phyloP scores from a whole-genome alignment of 1,140 invertebrate genomes.

The Penaeus indicus region DNA sequence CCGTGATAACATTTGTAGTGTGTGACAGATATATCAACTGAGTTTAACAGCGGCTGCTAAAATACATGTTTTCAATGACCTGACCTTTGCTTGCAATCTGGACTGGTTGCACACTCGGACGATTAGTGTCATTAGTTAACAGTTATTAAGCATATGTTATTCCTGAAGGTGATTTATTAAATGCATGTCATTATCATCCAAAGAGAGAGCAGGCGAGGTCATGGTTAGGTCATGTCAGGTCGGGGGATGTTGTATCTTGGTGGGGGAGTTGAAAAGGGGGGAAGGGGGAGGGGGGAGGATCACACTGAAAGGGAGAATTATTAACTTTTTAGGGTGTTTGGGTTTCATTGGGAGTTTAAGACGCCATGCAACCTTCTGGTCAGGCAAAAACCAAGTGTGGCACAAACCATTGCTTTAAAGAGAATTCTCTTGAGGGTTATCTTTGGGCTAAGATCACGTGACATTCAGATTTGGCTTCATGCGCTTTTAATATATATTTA shows the following conservation, averaged over 20 bases:
- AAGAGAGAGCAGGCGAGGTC: slow-evolving; percentile 54
- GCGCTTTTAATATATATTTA: slow-evolving; percentile 43
- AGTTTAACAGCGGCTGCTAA: no score
- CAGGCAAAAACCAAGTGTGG: slow-evolving; percentile 59
- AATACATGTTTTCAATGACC: no score
- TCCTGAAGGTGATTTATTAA: background rate
- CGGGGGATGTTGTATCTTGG: slow-evolving; percentile 1
- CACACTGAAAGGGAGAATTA: slow-evolving; percentile 9
- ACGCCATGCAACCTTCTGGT: slow-evolving; percentile 61
- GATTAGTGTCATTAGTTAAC: no score
- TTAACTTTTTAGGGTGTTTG: slow-evolving; percentile 13
- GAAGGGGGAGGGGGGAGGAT: background rate
- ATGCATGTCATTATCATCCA: slow-evolving; percentile 23
- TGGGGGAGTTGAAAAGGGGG: background rate
- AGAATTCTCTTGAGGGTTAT: no score
- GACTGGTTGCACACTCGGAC: no score
- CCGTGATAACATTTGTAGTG: no score
- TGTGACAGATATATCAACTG: no score
- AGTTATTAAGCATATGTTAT: no score
- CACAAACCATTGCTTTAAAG: slow-evolving; percentile 61
- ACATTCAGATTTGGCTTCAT: slow-evolving; percentile 60
- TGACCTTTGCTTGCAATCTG: no score
- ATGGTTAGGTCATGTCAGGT: slow-evolving; percentile 57
- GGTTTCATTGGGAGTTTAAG: slow-evolving; percentile 1
- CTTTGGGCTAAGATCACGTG: slow-evolving; percentile 39